A percentile compares a stretch with the other conserved stretches of the same genome.
These are phyloP conservation scores for Cromileptes altivelis DNA, from an alignment of 2,113 vertebrate genomes.

Conservation along the genomic window DNA sequence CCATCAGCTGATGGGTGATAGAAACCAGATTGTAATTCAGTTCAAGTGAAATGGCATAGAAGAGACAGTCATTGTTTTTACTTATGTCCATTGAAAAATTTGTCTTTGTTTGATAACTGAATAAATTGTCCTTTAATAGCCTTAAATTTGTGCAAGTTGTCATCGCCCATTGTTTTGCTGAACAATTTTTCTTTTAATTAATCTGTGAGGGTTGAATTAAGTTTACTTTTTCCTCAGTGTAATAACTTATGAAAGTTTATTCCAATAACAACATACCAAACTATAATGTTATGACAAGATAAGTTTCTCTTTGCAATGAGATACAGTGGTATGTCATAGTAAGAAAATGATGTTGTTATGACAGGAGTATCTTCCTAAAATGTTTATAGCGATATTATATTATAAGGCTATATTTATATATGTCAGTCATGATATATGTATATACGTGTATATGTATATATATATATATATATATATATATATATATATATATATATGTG, in stretches of 20 bases:
- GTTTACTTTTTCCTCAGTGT: no score
- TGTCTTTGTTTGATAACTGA: not conserved
- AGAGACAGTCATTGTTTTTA: not conserved
- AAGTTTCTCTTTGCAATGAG: no score
- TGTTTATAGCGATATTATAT: no score
- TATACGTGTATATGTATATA: no score
- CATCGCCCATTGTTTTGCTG: not conserved
- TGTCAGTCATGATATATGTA: no score
- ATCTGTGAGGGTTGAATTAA: not conserved
- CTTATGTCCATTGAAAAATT: not conserved
- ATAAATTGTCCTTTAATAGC: no score
- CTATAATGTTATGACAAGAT: not conserved
- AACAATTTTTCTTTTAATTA: not conserved
- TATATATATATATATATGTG: not conserved
- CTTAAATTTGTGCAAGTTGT: not conserved
- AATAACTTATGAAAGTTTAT: not conserved
- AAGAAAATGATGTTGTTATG: no score
- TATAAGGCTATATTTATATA: no score
- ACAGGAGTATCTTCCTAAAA: no score
- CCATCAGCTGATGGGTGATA: conserved; percentile 12
- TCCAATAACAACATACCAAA: not conserved
- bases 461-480: no score
- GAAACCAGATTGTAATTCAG: conserved; percentile 2
- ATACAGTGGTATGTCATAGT: no score
- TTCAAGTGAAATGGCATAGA: not conserved